Percentiles rank a stretch among this genome's conserved stretches.
Evolutionary conservation across 2,113 vertebrate genomes (phyloP).

Genomic region (human (Homo sapiens)): DNA sequence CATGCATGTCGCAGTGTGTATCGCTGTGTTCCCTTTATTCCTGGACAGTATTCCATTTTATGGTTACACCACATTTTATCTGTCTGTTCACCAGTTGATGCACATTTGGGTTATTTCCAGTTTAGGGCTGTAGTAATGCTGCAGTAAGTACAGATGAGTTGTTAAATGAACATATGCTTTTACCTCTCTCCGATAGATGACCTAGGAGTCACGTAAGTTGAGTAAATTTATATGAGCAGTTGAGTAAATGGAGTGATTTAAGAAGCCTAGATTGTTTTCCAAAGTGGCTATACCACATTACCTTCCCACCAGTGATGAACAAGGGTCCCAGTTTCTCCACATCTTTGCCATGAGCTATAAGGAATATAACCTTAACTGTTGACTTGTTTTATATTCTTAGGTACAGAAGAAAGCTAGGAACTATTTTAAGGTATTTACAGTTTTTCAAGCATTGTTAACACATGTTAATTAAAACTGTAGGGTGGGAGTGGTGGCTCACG

Average conservation of each 20-base stretch:
- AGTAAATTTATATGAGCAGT: too few species aligned
- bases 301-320: background rate
- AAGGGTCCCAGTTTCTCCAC: background rate
- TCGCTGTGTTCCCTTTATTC: background rate
- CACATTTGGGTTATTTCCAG: background rate
- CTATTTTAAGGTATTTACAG: background rate
- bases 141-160: background rate
- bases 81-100: background rate
- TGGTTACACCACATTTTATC: background rate
- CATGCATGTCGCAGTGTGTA: background rate
- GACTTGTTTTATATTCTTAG: background rate
- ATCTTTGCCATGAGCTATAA: background rate
- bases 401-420: constrained; percentile 12
- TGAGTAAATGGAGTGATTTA: background rate
- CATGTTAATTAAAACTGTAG: background rate
- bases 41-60: background rate
- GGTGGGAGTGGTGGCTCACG: too few species aligned
- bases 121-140: background rate
- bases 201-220: background rate
- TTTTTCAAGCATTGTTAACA: background rate
- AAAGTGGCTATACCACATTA: background rate
- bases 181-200: background rate
- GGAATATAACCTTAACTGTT: background rate
- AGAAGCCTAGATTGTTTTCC: background rate
- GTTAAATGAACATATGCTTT: background rate